Base-by-base conservation (phyloP, 1,140 invertebrate species). In the Saccostrea cuccullata region DNA sequence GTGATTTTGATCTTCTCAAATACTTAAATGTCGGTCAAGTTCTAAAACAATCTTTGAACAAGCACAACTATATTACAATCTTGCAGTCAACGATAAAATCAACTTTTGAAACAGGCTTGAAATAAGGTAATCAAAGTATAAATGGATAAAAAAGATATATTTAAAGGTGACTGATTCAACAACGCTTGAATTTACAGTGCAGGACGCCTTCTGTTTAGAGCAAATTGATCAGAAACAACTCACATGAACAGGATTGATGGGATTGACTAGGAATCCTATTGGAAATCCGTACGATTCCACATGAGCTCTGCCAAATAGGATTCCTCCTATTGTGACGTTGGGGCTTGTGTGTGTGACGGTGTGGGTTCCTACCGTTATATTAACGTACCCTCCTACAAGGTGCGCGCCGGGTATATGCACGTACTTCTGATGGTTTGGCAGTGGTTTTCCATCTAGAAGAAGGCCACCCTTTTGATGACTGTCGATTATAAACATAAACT, bases 401-500 rank as follows among this genome's bases (percentile, higher is more conserved):
- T 85, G 36, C 15, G 83, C 56, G 1, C 87, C 87, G 0, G 87
- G 87, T 23, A 88, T 85, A 13, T 47, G 64, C 11, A 64, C 55
- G 15, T 77, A 85, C 36, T 23, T 23, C 15, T 67, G 70, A 55
- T 88, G 26, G 17, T 67, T 17, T 6, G 87, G 64, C 20, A 88
- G 17, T 2, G 26, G 23, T 13, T 85, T n/a, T 11, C 58, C 64
- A 55, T 88, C 87, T 2, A 88, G 58, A 26, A 26, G 64, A 0
- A 88, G 67, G 15, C 87, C 87, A 0, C 17, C n/a, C 20, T 85
- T 88, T 23, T 88, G 36, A 15, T n/a, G 23, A 23, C 55, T 82
- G 5, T 91, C 36, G 56, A 91, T 70, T 1, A 88, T 56, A 36
- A 92, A 85, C 88, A 90, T 85, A 36, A 91, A 84, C 26, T 90